Base-by-base conservation (phyloP, 2,888 invertebrate genomes). In the Chloromyia formosa region DNA sequence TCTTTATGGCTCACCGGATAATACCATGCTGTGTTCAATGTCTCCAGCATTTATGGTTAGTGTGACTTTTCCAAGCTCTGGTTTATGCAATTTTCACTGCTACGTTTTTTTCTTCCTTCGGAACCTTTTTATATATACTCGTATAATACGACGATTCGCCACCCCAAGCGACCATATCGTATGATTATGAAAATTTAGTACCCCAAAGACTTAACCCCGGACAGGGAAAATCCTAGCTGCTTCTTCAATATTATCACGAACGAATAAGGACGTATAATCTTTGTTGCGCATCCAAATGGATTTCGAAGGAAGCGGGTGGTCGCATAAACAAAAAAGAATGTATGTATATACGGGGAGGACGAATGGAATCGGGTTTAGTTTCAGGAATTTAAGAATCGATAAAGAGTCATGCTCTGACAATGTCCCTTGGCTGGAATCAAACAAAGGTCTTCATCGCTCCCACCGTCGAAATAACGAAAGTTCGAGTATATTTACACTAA, bases 161-260 rank as follows among this genome's bases (percentile, higher is more conserved):
- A 56, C 42, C 58, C 71, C 56, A 66, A 14, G 49, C 23, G 35
- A 42, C 40, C 56, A 58, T 62, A 45, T 66, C 73, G 72, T 73
- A 62, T 66, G 76, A 76, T 74, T 76, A 76, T 76, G 76, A 76
- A 73, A 76, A 76, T 76, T 76, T 76, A 74, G 54, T 75, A 73
- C 76, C 54, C 27, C 27, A 10, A 66, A 23, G 22, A 16, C 66
- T 69, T 35, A 56, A 42, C 56, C 71, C 18, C n/a, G 18, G 40
- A 42, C 40, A 23, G 2, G 58, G 14, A 58, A 71, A 71, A 69
- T 69, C 69, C 69, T 27, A 40, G 56, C 56, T 56, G 35, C 69
- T 45, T 71, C 58, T 42, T 71, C n/a, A 14, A 18, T 71, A 35
- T 71, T 71, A 71, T 71, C 56, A 56, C 58, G 40, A 56, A 40